Evolutionary conservation across 1,140 invertebrate genomes (phyloP).

Genomic region (Sycophaga agraensis): DNA sequence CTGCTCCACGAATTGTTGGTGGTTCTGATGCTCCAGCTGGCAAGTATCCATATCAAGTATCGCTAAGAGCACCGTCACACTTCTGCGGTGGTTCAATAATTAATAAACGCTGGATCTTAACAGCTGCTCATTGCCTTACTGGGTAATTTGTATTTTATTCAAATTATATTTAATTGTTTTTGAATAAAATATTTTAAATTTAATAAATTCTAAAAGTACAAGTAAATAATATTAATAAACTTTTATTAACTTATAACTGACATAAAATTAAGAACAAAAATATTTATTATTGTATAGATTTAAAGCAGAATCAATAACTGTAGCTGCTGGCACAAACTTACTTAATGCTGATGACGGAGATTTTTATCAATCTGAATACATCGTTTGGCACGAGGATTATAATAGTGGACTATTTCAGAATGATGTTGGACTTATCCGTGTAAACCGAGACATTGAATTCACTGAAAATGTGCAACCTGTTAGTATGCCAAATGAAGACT

Average conservation of each 20-base stretch:
- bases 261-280: too few species aligned
- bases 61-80: constrained; percentile 45
- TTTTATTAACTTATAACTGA: too few species aligned
- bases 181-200: too few species aligned
- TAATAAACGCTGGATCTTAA: constrained; percentile 56
- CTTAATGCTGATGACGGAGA: constrained; percentile 52
- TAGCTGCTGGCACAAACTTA: constrained; percentile 57
- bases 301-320: too few species aligned
- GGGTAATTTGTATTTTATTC: not conserved
- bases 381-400: constrained; percentile 49
- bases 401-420: constrained; percentile 39
- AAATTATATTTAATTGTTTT: too few species aligned
- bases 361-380: constrained; percentile 47
- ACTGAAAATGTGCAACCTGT: constrained; percentile 45
- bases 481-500: constrained; percentile 28
- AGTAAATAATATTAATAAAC: too few species aligned
- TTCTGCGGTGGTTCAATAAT: constrained; percentile 64
- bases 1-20: constrained; percentile 34
- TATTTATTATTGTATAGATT: too few species aligned
- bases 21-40: constrained; percentile 38
- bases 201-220: too few species aligned
- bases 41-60: constrained; percentile 57
- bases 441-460: constrained; percentile 41
- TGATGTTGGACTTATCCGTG: constrained; percentile 58
- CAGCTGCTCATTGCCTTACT: constrained; percentile 60